These are phyloP conservation scores for Drosophila chauvacae DNA, from an alignment of 1,140 invertebrate genomes.

Conservation along the genomic window DNA sequence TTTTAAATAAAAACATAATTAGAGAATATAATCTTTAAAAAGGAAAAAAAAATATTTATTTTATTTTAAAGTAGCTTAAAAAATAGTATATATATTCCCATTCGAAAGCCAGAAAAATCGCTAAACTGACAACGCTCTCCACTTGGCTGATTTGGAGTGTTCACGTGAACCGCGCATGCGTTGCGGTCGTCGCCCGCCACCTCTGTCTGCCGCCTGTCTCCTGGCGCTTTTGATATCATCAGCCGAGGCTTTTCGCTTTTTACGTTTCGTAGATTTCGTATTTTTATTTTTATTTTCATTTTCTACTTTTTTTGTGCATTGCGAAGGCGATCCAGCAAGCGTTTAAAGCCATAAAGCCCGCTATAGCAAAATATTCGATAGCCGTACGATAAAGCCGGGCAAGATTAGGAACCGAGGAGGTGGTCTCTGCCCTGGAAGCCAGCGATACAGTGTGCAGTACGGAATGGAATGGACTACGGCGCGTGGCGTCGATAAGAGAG, in stretches of 20 bases:
- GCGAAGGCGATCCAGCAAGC: slow-evolving; percentile 24
- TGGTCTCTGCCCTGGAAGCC: slow-evolving; percentile 22
- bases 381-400: slow-evolving; percentile 16
- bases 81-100: not conserved
- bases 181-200: slow-evolving; percentile 25
- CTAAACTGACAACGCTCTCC: slow-evolving; percentile 3
- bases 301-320: slow-evolving; percentile 38
- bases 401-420: slow-evolving; percentile 37
- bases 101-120: not conserved
- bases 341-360: slow-evolving; percentile 24
- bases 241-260: slow-evolving; percentile 45
- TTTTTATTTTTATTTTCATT: not conserved
- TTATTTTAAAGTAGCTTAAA: not conserved
- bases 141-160: slow-evolving; percentile 27
- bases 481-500: slow-evolving; percentile 52
- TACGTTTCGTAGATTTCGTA: slow-evolving; percentile 7
- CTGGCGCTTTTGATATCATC: slow-evolving; percentile 45
- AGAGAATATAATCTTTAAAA: not conserved
- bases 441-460: not conserved
- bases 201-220: slow-evolving; percentile 25
- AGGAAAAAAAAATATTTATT: not conserved
- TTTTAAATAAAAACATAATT: not conserved
- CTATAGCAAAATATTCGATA: slow-evolving; percentile 31
- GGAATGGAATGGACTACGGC: slow-evolving; percentile 11
- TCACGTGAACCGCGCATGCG: slow-evolving; percentile 76